phyloP scores from a whole-genome alignment of 2,888 invertebrate species.

The Beris morrisii region DNA sequence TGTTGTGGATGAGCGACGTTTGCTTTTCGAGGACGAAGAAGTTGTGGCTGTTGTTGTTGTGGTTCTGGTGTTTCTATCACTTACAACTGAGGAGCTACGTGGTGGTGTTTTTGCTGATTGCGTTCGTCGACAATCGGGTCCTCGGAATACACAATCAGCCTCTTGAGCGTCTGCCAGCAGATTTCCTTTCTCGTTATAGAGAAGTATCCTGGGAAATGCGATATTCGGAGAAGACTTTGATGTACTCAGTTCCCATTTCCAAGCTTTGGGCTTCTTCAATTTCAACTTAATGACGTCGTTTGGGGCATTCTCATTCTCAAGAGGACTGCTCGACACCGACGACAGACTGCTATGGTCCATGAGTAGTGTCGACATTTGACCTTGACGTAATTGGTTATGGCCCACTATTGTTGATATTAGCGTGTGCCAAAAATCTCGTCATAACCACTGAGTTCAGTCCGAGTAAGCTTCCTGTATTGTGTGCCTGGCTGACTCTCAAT shows the following conservation, averaged over 20 bases:
- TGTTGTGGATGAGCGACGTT: constrained; percentile 30
- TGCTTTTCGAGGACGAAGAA: constrained; percentile 10
- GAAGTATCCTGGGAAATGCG: constrained; percentile 59
- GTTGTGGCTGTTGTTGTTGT: not conserved
- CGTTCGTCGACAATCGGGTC: constrained; percentile 18
- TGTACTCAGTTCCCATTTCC: constrained; percentile 64
- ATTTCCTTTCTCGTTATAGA: constrained; percentile 59
- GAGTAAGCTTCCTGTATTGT: no score
- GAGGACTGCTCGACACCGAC: constrained; percentile 12
- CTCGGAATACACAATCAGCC: constrained; percentile 44
- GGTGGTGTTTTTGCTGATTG: constrained; percentile 20
- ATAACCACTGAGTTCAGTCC: constrained; percentile 4
- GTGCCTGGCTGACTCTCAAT: no score
- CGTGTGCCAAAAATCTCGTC: constrained; percentile 16
- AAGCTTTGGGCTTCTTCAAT: constrained; percentile 60
- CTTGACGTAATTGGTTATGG: not conserved
- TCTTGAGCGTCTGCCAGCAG: constrained; percentile 56
- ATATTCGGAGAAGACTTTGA: constrained; percentile 63
- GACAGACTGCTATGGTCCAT: constrained; percentile 18
- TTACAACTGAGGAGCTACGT: not conserved
- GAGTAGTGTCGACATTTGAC: constrained; percentile 19
- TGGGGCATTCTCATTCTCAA: constrained; percentile 41
- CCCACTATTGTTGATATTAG: not conserved
- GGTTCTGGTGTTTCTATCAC: no score
- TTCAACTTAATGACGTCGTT: constrained; percentile 57